phyloP scores from a whole-genome alignment of 2,797 vertebrate genomes.

The Myotis myotis region DNA sequence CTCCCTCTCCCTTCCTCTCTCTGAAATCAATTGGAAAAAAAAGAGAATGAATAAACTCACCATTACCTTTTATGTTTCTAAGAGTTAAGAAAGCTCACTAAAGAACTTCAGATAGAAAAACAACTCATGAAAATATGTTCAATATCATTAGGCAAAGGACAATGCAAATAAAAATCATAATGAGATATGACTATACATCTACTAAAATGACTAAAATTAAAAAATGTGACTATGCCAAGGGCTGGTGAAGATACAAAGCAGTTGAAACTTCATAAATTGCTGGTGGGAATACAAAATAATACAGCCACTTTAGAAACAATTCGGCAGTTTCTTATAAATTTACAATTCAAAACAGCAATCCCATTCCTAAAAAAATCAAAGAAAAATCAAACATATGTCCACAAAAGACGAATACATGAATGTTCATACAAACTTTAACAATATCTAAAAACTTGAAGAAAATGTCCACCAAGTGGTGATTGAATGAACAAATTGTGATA shows the following conservation, averaged over 20 bases:
- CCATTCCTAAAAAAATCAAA: not conserved
- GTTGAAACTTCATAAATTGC: not conserved
- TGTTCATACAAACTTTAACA: not conserved
- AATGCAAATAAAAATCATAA: not conserved
- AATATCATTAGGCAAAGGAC: not conserved
- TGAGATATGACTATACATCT: not conserved
- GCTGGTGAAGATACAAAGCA: not conserved
- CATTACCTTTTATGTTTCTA: not conserved
- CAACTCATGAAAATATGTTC: not conserved
- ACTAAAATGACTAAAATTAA: not conserved
- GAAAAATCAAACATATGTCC: not conserved
- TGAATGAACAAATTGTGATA: not conserved
- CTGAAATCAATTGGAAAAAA: too few species aligned
- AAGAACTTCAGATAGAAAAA: not conserved
- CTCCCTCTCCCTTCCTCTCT: too few species aligned
- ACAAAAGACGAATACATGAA: not conserved
- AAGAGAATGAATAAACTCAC: not conserved
- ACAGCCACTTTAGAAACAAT: not conserved
- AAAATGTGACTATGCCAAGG: not conserved
- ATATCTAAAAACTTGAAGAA: not conserved
- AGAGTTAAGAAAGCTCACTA: not conserved
- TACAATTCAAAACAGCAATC: not conserved
- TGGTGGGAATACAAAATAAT: not conserved
- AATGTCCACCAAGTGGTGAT: not conserved
- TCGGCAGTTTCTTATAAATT: not conserved